A percentile compares a stretch with the other conserved stretches of the same genome.
Evolutionary conservation across 2,797 vertebrate genomes (phyloP).

Genomic region (Pogoniulus pusillus): DNA sequence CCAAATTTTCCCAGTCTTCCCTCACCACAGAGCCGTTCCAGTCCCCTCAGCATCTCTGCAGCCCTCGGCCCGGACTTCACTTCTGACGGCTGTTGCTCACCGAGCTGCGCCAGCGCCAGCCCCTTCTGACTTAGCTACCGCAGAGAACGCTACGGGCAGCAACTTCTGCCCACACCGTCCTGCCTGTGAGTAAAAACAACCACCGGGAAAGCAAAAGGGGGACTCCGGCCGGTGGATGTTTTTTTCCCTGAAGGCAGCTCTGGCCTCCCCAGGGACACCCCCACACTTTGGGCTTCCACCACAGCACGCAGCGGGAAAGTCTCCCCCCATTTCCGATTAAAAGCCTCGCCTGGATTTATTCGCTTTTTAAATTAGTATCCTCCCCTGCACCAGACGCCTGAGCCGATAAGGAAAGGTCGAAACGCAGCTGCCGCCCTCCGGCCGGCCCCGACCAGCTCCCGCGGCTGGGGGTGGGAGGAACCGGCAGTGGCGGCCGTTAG

Average conservation of each 20-base stretch:
- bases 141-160: neutral
- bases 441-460: neutral
- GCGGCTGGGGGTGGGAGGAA: neutral
- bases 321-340: too few relatives aligned
- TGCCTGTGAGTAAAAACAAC: fast-evolving
- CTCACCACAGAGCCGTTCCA: too few relatives aligned
- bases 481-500: neutral
- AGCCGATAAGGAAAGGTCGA: neutral
- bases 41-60: too few relatives aligned
- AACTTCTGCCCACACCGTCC: neutral
- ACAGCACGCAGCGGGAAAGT: neutral
- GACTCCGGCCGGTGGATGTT: neutral
- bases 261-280: neutral
- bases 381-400: neutral
- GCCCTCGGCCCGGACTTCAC: neutral
- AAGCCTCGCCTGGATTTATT: too few relatives aligned
- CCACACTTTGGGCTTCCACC: neutral
- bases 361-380: neutral
- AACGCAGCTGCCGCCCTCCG: neutral
- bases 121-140: neutral
- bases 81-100: neutral
- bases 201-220: fast-evolving
- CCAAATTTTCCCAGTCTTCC: too few relatives aligned
- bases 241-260: neutral
- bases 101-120: neutral